Conservation (phyloP, 2,113 vertebrate species). For the Pongo abelii region DNA sequence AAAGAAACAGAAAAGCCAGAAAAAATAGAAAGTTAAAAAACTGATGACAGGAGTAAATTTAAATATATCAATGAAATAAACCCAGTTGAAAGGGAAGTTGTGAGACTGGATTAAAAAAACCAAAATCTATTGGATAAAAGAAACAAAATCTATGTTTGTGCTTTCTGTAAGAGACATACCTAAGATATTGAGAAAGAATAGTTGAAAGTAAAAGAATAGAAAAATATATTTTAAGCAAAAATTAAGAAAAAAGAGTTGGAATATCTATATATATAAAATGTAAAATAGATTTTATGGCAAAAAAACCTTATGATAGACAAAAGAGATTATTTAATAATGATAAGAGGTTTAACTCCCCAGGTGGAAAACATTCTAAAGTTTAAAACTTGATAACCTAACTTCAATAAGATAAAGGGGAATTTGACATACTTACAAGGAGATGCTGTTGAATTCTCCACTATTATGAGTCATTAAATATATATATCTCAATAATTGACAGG, state of each 20-base stretch:
- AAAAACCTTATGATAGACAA: background rate
- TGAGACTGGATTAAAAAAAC: background rate
- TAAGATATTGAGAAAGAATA: background rate
- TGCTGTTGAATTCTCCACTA: background rate
- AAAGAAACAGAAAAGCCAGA: background rate
- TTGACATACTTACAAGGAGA: background rate
- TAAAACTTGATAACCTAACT: background rate
- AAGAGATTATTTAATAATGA: background rate
- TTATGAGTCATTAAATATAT: background rate
- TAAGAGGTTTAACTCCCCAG: background rate
- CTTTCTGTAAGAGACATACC: background rate
- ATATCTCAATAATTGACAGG: background rate
- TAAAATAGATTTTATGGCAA: background rate
- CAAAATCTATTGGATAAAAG: background rate
- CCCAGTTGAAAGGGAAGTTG: background rate
- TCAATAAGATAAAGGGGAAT: background rate
- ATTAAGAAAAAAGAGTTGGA: background rate
- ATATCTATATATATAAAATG: background rate
- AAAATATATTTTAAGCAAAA: background rate
- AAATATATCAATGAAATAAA: slow-evolving; percentile 3
- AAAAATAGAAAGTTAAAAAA: background rate
- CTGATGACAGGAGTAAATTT: background rate
- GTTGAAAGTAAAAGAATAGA: background rate
- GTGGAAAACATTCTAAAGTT: background rate
- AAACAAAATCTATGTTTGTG: background rate